Evolutionary conservation across 2,888 invertebrate genomes (phyloP).

Genomic region (Archips crataeganus): DNA sequence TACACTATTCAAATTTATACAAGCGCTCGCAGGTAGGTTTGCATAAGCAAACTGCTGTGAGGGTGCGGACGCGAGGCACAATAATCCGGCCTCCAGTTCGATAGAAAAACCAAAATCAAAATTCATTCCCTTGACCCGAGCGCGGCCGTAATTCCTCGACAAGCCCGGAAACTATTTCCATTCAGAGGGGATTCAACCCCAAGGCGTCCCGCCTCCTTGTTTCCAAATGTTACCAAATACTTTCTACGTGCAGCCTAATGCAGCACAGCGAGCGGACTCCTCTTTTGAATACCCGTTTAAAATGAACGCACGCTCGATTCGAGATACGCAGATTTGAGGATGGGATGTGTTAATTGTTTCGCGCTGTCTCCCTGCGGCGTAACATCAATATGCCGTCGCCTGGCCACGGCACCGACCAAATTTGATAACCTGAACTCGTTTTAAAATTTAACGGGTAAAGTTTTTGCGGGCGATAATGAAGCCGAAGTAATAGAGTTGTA

Average conservation of each 20-base stretch:
- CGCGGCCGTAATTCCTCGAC: constrained; percentile 70
- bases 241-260: constrained; percentile 51
- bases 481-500: constrained; percentile 64
- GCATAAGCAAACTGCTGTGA: constrained; percentile 63
- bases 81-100: constrained; percentile 62
- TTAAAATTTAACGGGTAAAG: constrained; percentile 36
- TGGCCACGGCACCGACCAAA: neutral
- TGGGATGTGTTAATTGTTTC: constrained; percentile 67
- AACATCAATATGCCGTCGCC: constrained; percentile 61
- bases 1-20: constrained; percentile 71
- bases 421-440: constrained; percentile 7
- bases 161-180: constrained; percentile 78
- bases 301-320: constrained; percentile 28
- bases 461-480: constrained; percentile 53
- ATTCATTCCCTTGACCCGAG: constrained; percentile 79
- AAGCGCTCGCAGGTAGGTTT: constrained; percentile 61
- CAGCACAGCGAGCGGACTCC: constrained; percentile 28
- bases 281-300: constrained; percentile 34
- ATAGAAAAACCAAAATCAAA: constrained; percentile 80
- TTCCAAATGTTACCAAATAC: constrained; percentile 63
- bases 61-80: constrained; percentile 59
- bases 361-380: constrained; percentile 48
- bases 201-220: constrained; percentile 61
- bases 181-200: constrained; percentile 73
- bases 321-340: constrained; percentile 56